A percentile compares a stretch with the other conserved stretches of the same genome.
Conservation (phyloP, 2,888 invertebrate species). For the Dichetophora obliterata region DNA sequence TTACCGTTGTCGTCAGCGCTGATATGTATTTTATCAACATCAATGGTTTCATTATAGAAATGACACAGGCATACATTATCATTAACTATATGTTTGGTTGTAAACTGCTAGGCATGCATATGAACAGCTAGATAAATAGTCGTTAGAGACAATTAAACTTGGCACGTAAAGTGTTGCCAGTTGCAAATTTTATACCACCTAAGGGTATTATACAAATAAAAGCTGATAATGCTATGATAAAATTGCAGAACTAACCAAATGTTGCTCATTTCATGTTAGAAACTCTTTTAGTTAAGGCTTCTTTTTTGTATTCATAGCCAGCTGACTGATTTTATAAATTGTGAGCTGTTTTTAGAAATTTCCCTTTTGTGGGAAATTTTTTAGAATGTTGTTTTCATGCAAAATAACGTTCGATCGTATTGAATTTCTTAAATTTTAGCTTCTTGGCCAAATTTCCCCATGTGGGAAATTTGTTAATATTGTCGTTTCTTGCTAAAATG, state of each 20-base stretch:
- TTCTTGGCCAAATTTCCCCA: too few species aligned
- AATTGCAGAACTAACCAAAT: too few species aligned
- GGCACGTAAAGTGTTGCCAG: conserved; percentile 42
- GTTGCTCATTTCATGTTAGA: too few species aligned
- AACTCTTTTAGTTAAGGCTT: too few species aligned
- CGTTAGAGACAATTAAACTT: conserved; percentile 40
- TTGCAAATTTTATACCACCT: neutral
- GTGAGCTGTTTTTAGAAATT: neutral
- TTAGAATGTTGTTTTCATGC: neutral
- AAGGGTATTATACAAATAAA: neutral
- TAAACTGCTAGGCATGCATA: neutral
- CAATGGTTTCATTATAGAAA: neutral
- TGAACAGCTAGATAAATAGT: conserved; percentile 4
- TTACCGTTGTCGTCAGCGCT: conserved; percentile 26
- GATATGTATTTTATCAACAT: conserved; percentile 22
- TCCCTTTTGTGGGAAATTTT: neutral
- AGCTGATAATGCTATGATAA: neutral
- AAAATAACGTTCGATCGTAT: too few species aligned
- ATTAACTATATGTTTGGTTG: too few species aligned
- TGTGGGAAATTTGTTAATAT: too few species aligned
- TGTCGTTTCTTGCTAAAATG: too few species aligned
- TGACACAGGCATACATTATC: neutral
- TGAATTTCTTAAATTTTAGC: too few species aligned
- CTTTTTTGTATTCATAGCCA: too few species aligned
- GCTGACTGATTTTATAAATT: too few species aligned